phyloP scores from a whole-genome alignment of 30 jellyfish, hydroid and myxozoan genomes.

The Aurelia sp. region DNA sequence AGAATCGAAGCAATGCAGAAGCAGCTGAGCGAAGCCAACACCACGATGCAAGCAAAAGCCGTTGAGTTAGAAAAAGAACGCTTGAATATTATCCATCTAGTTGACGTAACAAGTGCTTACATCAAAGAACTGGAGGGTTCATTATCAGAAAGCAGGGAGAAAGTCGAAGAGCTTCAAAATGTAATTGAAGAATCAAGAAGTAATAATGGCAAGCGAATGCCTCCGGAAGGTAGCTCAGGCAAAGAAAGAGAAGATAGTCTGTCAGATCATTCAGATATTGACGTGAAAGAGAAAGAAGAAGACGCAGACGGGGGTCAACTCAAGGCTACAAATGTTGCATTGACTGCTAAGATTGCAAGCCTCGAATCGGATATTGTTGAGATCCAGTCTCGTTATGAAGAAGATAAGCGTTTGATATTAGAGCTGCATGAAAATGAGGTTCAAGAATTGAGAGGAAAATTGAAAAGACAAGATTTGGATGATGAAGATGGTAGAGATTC shows the following conservation, averaged over 20 bases:
- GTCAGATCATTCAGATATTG: conserved; percentile 64
- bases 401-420: conserved; percentile 19
- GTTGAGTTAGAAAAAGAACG: conserved; percentile 95
- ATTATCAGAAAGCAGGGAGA: conserved; percentile 73
- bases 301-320: conserved; percentile 26
- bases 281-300: conserved; percentile 21
- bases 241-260: conserved; percentile 64
- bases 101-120: conserved; percentile 98
- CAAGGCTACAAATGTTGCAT: conserved; percentile 26
- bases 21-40: conserved; percentile 79
- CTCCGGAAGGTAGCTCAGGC: conserved; percentile 92
- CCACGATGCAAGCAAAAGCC: conserved; percentile 75
- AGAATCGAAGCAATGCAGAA: conserved; percentile 70
- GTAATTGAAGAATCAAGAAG: conserved; percentile 47
- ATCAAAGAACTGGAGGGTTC: conserved; percentile 89
- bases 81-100: conserved; percentile 83
- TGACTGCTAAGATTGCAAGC: conserved; percentile 32
- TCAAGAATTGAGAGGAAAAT: background rate
- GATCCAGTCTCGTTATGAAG: conserved; percentile 25
- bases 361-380: conserved; percentile 70
- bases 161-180: conserved; percentile 85
- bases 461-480: conserved; percentile 9
- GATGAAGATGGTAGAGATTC: conserved; percentile 26
- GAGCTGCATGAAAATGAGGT: conserved; percentile 7
- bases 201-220: conserved; percentile 73